A percentile compares a stretch with the other conserved stretches of the same genome.
phyloP scores from a whole-genome alignment of 2,888 invertebrate genomes.

The Drosophila peninsularis region DNA sequence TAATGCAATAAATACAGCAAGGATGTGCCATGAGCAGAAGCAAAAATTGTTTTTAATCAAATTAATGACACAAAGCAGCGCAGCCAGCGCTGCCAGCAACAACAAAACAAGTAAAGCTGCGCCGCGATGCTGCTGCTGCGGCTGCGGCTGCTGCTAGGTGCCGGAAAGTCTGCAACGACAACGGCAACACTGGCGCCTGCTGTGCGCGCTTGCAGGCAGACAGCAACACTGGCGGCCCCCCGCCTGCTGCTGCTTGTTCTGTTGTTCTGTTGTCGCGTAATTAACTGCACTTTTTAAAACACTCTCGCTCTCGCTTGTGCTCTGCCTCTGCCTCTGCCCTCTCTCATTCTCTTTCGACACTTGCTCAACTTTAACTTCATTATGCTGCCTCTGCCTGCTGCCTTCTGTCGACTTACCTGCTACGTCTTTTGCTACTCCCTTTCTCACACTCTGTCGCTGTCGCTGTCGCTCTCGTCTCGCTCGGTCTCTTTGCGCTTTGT shows the following conservation, averaged over 20 bases:
- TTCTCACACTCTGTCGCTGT: slow-evolving; percentile 1
- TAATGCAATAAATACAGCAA: slow-evolving; percentile 42
- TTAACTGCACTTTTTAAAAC: slow-evolving; percentile 51
- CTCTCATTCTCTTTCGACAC: slow-evolving; percentile 17
- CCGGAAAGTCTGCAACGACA: slow-evolving; percentile 38
- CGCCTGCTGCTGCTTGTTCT: slow-evolving; percentile 9
- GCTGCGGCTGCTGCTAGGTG: slow-evolving; percentile 18
- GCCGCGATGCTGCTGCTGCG: slow-evolving; percentile 2
- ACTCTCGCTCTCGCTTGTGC: slow-evolving; percentile 10
- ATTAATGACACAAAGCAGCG: slow-evolving; percentile 32
- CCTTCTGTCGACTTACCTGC: slow-evolving; percentile 45
- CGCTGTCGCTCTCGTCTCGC: neutral
- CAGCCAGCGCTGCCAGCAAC: slow-evolving; percentile 1
- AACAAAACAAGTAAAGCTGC: slow-evolving; percentile 8
- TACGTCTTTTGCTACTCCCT: slow-evolving; percentile 8
- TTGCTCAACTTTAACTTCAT: slow-evolving; percentile 51
- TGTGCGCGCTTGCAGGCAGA: slow-evolving; percentile 4
- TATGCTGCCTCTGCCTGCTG: slow-evolving; percentile 33
- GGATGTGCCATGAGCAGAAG: slow-evolving; percentile 7
- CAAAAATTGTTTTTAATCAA: slow-evolving; percentile 38
- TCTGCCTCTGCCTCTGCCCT: neutral
- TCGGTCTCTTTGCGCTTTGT: slow-evolving; percentile 14
- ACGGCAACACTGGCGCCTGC: slow-evolving; percentile 27
- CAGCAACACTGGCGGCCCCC: slow-evolving; percentile 22
- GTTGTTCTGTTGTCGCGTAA: slow-evolving; percentile 36